Evolutionary conservation across 2,113 vertebrate genomes (phyloP).

Genomic region (Spermophilus dauricus): DNA sequence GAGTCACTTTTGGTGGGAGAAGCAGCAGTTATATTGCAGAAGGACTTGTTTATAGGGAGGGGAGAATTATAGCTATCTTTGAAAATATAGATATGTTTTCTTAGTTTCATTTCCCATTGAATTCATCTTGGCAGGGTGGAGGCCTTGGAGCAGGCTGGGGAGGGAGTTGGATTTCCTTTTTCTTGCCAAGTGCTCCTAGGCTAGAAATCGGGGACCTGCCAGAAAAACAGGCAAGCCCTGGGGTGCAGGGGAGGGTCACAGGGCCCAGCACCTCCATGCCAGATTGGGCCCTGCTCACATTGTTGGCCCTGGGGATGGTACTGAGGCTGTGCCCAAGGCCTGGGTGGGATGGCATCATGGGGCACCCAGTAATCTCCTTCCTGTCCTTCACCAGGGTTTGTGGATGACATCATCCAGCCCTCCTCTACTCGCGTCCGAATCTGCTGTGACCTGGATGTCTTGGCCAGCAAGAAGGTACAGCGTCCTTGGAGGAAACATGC

Average conservation of each 20-base stretch:
- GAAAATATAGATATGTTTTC: not conserved
- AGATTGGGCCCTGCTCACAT: not conserved
- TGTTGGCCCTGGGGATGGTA: not conserved
- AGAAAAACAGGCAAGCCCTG: not conserved
- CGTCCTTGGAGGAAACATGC: slow-evolving; percentile 99
- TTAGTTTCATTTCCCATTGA: not conserved
- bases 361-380: not conserved
- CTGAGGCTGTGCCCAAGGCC: not conserved
- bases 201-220: not conserved
- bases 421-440: slow-evolving; percentile 94
- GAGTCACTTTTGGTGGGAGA: not conserved
- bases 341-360: not conserved
- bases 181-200: not conserved
- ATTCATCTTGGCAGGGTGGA: not conserved
- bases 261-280: not conserved
- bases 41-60: not conserved
- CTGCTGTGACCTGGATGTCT: slow-evolving; percentile 95
- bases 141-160: not conserved
- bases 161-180: not conserved
- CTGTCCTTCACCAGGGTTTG: slow-evolving; percentile 91
- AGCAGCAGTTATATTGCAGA: not conserved
- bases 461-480: slow-evolving; percentile 94
- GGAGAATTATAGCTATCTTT: not conserved
- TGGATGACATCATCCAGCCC: slow-evolving; percentile 98
- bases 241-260: not conserved